Conservation (phyloP, 2,113 vertebrate genomes). For the Nothoprocta perdicaria region DNA sequence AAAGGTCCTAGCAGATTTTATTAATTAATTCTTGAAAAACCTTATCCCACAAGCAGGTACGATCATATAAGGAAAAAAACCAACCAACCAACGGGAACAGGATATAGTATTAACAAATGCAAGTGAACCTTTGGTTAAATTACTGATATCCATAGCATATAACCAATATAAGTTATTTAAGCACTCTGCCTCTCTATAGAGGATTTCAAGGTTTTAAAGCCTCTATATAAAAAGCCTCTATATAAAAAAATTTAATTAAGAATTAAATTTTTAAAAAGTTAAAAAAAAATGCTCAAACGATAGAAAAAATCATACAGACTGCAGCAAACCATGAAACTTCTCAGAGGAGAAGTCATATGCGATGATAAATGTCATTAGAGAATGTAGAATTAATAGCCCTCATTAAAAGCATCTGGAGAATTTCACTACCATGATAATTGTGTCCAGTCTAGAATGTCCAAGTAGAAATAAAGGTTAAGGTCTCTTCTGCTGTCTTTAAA, state of each 20-base stretch:
- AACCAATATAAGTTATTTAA: neutral
- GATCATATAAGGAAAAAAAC: neutral
- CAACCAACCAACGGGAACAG: neutral
- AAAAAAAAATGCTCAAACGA: neutral
- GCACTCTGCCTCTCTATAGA: too few species aligned
- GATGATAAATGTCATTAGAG: constrained; percentile 59
- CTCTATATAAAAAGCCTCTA: neutral
- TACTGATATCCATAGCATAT: neutral
- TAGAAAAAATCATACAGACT: constrained; percentile 3
- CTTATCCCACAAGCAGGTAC: neutral
- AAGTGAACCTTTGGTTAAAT: neutral
- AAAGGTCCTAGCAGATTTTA: neutral
- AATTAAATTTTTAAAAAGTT: neutral
- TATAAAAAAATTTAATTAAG: neutral
- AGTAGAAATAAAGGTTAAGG: constrained; percentile 56
- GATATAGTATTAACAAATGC: neutral
- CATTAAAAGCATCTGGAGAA: constrained; percentile 70
- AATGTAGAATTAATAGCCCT: constrained; percentile 66
- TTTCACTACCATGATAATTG: constrained; percentile 17
- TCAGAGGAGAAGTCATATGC: constrained; percentile 23
- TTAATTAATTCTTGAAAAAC: neutral
- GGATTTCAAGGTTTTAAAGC: too few species aligned
- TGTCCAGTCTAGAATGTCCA: neutral
- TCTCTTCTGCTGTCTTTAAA: neutral
- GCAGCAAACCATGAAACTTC: constrained; percentile 1